Base-by-base conservation (phyloP, 2,113 vertebrate genomes). In the Nibea coibor region DNA sequence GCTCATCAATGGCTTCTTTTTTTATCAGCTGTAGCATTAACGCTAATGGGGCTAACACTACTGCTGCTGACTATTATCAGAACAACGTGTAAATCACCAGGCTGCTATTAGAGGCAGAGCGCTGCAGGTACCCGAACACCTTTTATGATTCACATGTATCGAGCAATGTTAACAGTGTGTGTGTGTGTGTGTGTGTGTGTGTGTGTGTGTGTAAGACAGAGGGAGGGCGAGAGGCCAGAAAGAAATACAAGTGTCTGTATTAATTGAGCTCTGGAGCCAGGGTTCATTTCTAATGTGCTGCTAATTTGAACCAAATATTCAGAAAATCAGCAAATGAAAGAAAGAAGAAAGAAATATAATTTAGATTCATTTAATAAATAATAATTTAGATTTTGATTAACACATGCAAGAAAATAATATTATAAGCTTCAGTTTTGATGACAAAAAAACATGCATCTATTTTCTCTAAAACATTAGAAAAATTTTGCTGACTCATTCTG, bases 21-120 rank as follows among this genome's bases (percentile, higher is more conserved):
- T 86, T 87, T 87, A 93, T 93, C 93, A 87, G 75, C 62, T 67
- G 58, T 57, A 86, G 78, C 83, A 83, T 87, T 81, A 83, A 56
- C 9, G 16, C 75, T 87, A 88, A 93, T 88, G 85, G 54, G 56
- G 67, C 72, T 79, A 91, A 75, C 82, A 80, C 56, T 28, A 66
- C 51, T 31, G 14, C 65, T 63, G 75, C 70, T 83, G 85, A 88
- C 57, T 22, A 89, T 87, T 68, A 91, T 73, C 58, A 62, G 59
- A 47, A 58, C 51, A 69, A 77, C 74, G 45, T 8, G 45, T 84
- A 85, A 91, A 89, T 91, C 86, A 88, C 51, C 63, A 42, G 67
- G 64, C 75, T 61, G 71, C 78, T 47, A 57, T 88, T 61, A 87
- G 45, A 65, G 66, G 66, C 51, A 72, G 68, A 22, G 42, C 45